Conservation (phyloP, 2,113 vertebrate genomes). For the Thymallus thymallus region DNA sequence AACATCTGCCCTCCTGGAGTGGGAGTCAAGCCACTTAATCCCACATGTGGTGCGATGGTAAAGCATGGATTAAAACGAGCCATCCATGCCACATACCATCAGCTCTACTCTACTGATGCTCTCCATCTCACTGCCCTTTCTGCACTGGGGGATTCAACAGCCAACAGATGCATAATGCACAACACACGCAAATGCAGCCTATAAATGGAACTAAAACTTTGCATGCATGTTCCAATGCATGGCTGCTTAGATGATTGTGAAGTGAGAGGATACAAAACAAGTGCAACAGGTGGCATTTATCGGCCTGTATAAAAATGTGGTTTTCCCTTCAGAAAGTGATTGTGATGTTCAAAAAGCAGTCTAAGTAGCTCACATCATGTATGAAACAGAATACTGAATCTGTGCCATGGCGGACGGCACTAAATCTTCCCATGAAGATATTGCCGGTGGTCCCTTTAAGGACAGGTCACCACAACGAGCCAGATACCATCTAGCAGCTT, state of each 20-base stretch:
- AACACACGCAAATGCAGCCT: constrained; percentile 7
- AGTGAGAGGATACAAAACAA: constrained; percentile 14
- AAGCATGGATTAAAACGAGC: constrained; percentile 61
- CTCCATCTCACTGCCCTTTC: constrained; percentile 18
- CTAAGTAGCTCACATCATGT: not conserved
- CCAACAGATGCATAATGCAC: constrained; percentile 48
- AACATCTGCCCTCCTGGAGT: constrained; percentile 57
- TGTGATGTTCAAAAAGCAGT: not conserved
- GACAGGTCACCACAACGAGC: not conserved
- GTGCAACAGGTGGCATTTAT: constrained; percentile 28
- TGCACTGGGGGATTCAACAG: constrained; percentile 31
- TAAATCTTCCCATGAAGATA: not conserved
- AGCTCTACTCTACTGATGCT: constrained; percentile 20
- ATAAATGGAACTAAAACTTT: constrained; percentile 39
- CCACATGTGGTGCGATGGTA: constrained; percentile 56
- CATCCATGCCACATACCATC: constrained; percentile 26
- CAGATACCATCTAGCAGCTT: not conserved
- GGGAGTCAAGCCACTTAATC: constrained; percentile 51
- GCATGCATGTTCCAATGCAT: constrained; percentile 17
- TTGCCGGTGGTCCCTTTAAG: not conserved
- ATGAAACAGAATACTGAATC: not conserved
- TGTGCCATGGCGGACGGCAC: not conserved
- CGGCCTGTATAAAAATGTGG: constrained; percentile 7
- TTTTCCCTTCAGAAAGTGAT: not conserved
- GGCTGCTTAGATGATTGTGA: constrained; percentile 26